A percentile compares a stretch with the other conserved stretches of the same genome.
These are phyloP conservation scores for Ischnura elegans DNA, from an alignment of 2,888 invertebrate genomes.

Conservation along the genomic window DNA sequence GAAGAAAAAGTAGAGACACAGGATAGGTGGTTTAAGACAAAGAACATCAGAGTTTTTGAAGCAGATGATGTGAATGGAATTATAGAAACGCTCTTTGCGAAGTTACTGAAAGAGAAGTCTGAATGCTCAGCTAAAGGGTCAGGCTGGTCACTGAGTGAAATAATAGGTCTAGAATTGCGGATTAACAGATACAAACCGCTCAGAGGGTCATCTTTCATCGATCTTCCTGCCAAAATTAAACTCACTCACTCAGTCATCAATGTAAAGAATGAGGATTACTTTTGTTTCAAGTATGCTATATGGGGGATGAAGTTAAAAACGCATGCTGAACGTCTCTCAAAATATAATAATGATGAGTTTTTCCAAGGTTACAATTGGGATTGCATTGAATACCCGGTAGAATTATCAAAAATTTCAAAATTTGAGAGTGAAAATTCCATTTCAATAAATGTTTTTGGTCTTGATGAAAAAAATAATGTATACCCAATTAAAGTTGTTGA, in stretches of 20 bases:
- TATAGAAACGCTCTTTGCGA: background rate
- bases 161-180: background rate
- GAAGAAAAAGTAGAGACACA: background rate
- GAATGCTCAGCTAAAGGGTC: background rate
- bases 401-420: background rate
- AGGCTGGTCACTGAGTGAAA: background rate
- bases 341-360: background rate
- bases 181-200: background rate
- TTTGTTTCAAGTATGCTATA: slow-evolving; percentile 17
- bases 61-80: background rate
- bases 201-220: too few relatives aligned
- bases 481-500: background rate
- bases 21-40: background rate
- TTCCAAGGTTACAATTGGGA: background rate
- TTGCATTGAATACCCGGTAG: background rate
- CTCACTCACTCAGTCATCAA: background rate
- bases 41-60: background rate
- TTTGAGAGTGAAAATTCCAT: background rate
- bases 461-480: background rate
- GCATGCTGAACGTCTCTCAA: background rate
- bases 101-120: background rate
- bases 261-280: background rate
- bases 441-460: slow-evolving; percentile 5
- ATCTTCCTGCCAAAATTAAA: background rate
- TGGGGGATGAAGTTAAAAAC: background rate